Base-by-base conservation (phyloP, 1,140 invertebrate species). In the Drosophila obscura region DNA sequence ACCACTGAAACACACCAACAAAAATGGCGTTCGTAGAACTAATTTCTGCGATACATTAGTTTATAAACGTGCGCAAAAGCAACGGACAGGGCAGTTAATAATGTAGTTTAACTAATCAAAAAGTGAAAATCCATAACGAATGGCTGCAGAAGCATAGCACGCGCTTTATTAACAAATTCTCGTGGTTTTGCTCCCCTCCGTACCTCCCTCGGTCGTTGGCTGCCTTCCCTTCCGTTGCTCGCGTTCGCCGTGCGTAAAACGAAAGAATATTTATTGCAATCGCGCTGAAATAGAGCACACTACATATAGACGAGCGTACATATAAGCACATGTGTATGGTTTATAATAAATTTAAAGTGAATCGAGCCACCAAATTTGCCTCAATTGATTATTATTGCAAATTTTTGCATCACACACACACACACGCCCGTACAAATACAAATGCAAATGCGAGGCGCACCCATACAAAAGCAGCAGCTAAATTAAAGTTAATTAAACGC, bases 401-500 rank as follows among this genome's bases (percentile, higher is more conserved):
- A 75, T 75, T 75, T 65, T 50, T 55, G 51, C 51, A 74, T 15
- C 43, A 43, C 69, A 55, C 61, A 74, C 53, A 74, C 26, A 43
- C 43, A 64, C 68, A 22, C 45, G 58, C 35, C 49, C 45, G 48
- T 11, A 73, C 35, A 73, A 73, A 66, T 75, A 52, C 72, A 28
- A 74, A 61, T 75, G 61, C 72, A 26, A 66, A 73, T 66, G 61
- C 74, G 62, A 46, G 51, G 44, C 35, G 35, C 67, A 71, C 67
- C 67, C 67, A 75, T 74, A 75, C 71, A 65, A 62, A 61, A 74
- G 69, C 69, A 73, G 39, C 11, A 52, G 45, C 48, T 74, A 75
- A 74, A 74, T 75, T 75, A 75, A 66, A 75, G 72, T 75, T 75
- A 75, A 75, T 75, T 75, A 75, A 75, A 74, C 60, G 71, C 72